Conservation (phyloP, 2,888 invertebrate genomes). For the Apamea anceps region DNA sequence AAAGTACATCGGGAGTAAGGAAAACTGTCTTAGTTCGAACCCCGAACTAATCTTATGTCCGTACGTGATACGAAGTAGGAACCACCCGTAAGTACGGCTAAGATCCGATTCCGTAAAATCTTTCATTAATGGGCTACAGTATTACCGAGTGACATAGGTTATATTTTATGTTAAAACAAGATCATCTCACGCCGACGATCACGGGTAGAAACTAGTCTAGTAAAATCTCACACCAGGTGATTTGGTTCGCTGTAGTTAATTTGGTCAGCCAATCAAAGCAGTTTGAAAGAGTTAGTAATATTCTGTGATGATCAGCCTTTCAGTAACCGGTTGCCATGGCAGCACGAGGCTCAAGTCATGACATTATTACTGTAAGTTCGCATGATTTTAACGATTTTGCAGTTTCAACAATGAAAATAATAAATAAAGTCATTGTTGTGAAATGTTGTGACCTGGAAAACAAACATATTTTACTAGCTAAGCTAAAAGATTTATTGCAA, state of each 20-base stretch:
- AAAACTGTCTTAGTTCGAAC: too few relatives aligned
- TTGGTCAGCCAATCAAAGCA: background rate
- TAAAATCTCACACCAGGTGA: background rate
- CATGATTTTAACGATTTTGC: conserved; percentile 12
- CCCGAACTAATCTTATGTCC: too few relatives aligned
- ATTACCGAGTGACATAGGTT: too few relatives aligned
- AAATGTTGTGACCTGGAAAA: conserved; percentile 29
- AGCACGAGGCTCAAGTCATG: background rate
- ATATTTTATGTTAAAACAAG: too few relatives aligned
- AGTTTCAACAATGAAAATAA: conserved; percentile 10
- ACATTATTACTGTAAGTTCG: background rate
- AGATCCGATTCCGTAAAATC: too few relatives aligned
- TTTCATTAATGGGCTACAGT: too few relatives aligned
- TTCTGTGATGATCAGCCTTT: background rate
- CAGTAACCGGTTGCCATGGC: background rate
- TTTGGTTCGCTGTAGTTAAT: background rate
- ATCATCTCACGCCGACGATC: too few relatives aligned
- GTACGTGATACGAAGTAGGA: too few relatives aligned
- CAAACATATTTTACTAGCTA: background rate
- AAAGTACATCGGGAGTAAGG: too few relatives aligned
- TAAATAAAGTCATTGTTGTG: conserved; percentile 9
- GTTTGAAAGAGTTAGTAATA: background rate
- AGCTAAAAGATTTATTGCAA: background rate
- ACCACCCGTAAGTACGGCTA: too few relatives aligned
- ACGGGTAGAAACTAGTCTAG: too few relatives aligned